Evolutionary conservation across 2,888 invertebrate genomes (phyloP), one percentile per base, ranked within the genome.

Genomic region (Cremastobaeus sp.): DNA sequence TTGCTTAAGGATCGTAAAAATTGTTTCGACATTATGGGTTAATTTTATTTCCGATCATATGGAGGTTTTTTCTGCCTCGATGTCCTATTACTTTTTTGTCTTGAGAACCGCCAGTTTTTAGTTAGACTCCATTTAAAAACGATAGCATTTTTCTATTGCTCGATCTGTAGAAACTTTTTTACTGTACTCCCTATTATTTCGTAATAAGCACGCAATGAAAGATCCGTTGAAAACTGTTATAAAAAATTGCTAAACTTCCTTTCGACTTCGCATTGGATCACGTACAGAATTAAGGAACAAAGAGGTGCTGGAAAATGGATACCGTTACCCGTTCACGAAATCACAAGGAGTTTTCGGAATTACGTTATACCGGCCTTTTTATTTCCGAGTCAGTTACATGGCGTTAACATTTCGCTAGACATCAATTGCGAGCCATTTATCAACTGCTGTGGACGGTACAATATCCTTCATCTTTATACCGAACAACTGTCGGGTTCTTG

Each of bases 301-400:
- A 54, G 55, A 12, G 14, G 11, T 11, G 20, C 30, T 32, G 37
- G 52, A 37, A 52, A 55, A 37, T 28, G 45, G 45, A 4, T 39
- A 65, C 55, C 55, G 62, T 62, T 62, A 52, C 11, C 8, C 41
- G 62, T 62, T 62, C 50, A 62, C 62, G 52, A 62, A 62, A 62
- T 62, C 52, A 35, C 12, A 18, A 43, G 62, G 43, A 62, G 52
- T 52, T 8, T 41, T 47, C 6, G 43, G 35, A 62, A 62, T 62
- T 62, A 62, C 52, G 52, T 41, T 52, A 62, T 17, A n/a, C 52
- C 50, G n/a, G 37, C 25, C 62, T 50, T 60, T 50, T 39, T 37
- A 35, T 47, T 60, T 60, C 6, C 6, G 47, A 14, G 17, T 9
- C 48, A 17, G 35, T 57, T 15, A 4, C 28, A 2, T 11, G 8